Evolutionary conservation across 1,140 invertebrate species (phyloP).

Genomic region (Anthonomus grandis): DNA sequence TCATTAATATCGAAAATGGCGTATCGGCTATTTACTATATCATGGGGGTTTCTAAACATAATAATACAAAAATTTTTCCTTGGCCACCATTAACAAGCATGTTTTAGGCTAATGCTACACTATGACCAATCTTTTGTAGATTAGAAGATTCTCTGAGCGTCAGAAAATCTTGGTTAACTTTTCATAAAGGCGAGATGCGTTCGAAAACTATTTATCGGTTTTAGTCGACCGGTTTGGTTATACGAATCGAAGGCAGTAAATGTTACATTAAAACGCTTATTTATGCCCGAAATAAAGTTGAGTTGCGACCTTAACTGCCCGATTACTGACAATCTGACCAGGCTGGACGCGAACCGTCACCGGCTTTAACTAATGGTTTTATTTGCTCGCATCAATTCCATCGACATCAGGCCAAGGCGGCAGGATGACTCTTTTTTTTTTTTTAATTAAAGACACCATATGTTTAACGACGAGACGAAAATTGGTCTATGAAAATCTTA

Average conservation of each 20-base stretch:
- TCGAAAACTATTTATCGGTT: constrained; percentile 40
- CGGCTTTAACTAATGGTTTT: constrained; percentile 22
- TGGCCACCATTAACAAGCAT: no score
- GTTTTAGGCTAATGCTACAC: no score
- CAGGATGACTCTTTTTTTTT: not conserved
- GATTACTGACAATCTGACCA: constrained; percentile 27
- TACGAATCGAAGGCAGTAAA: constrained; percentile 39
- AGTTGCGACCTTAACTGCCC: constrained; percentile 34
- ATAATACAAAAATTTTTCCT: no score
- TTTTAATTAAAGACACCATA: constrained; percentile 14
- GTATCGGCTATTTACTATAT: no score
- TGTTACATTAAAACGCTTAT: constrained; percentile 44
- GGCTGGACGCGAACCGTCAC: constrained; percentile 18
- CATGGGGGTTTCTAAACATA: no score
- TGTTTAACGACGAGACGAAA: no score
- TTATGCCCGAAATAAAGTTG: constrained; percentile 41
- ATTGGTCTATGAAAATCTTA: no score
- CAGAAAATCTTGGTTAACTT: constrained; percentile 6
- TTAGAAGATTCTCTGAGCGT: no score
- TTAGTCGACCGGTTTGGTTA: constrained; percentile 41
- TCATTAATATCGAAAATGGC: no score
- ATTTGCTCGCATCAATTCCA: constrained; percentile 16
- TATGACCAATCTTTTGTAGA: no score
- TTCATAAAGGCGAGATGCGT: constrained; percentile 27
- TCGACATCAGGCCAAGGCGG: no score